Evolutionary conservation across 2,797 vertebrate genomes (phyloP).

Genomic region (Otus scops): DNA sequence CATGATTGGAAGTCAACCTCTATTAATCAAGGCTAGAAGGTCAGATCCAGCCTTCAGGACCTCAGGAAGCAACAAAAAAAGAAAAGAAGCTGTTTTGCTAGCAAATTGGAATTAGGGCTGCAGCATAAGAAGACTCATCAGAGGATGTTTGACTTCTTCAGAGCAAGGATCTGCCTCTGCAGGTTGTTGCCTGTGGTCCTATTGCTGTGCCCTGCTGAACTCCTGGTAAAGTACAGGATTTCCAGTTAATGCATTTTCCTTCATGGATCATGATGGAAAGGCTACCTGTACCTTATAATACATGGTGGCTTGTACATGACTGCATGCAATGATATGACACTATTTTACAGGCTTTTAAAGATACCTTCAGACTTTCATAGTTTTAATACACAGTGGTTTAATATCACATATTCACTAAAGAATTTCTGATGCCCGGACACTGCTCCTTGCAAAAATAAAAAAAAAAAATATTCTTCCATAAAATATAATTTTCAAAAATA

Average conservation of each 20-base stretch:
- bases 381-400: neutral
- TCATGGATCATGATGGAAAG: neutral
- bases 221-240: rapidly evolving
- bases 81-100: neutral
- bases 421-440: neutral
- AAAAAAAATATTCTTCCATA: neutral
- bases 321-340: neutral
- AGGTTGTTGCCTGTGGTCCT: too few relatives aligned
- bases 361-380: neutral
- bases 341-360: neutral
- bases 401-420: neutral
- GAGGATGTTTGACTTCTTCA: neutral
- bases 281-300: too few relatives aligned
- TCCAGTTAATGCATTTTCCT: neutral
- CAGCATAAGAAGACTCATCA: neutral
- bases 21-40: neutral
- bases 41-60: neutral
- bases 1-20: neutral
- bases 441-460: neutral
- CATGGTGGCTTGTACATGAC: neutral
- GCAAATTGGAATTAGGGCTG: neutral
- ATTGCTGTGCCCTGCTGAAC: neutral
- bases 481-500: neutral
- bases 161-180: neutral
- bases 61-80: neutral